These are phyloP conservation scores for Pasiphila rectangulata DNA, from an alignment of 2,888 invertebrate genomes.

Conservation along the genomic window DNA sequence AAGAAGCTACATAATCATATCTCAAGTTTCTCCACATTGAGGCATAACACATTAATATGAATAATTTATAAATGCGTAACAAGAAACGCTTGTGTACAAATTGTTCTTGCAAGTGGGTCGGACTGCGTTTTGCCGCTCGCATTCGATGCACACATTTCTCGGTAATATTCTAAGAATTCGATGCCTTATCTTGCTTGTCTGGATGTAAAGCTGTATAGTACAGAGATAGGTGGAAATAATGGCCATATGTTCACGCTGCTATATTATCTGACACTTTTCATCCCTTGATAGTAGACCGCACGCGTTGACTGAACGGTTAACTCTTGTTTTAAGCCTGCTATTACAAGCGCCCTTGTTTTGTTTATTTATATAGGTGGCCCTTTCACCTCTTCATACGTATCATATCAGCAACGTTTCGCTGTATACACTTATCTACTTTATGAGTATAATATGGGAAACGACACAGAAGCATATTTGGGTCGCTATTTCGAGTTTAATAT, in stretches of 20 bases:
- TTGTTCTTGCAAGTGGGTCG: neutral
- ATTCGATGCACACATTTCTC: conserved; percentile 11
- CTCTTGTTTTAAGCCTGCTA: conserved; percentile 31
- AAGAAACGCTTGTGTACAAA: neutral
- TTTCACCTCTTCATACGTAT: neutral
- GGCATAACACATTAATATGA: neutral
- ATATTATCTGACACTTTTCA: conserved; percentile 20
- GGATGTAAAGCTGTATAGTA: conserved; percentile 9
- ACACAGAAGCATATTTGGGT: neutral
- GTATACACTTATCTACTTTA: neutral
- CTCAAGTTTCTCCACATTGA: neutral
- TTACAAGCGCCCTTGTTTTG: conserved; percentile 32
- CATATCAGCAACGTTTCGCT: neutral
- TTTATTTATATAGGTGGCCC: conserved; percentile 16
- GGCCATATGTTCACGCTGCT: conserved; percentile 6
- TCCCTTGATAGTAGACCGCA: conserved; percentile 29
- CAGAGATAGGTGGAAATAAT: conserved; percentile 8
- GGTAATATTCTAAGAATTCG: conserved; percentile 12
- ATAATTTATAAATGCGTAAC: neutral
- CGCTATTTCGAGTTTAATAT: neutral
- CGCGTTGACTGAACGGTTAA: conserved; percentile 27
- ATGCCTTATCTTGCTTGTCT: conserved; percentile 12
- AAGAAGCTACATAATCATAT: neutral
- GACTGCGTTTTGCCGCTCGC: neutral
- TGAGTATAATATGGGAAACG: neutral